Evolutionary conservation across 2,113 vertebrate genomes (phyloP).

Genomic region (Electrona antarctica): DNA sequence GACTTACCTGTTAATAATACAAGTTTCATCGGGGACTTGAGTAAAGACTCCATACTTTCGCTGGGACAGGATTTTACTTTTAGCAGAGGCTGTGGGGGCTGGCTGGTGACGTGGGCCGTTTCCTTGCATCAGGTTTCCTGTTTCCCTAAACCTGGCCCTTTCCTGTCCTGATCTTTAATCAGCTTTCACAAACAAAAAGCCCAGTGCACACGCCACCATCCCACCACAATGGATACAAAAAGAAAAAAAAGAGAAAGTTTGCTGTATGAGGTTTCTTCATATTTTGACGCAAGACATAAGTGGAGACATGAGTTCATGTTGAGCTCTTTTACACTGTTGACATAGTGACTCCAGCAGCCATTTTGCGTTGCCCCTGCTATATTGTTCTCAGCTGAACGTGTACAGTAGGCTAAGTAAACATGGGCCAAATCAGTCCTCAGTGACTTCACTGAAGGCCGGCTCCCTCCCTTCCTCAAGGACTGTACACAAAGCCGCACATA

Average conservation of each 20-base stretch:
- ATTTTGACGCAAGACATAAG: not conserved
- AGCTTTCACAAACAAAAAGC: constrained; percentile 64
- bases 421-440: constrained; percentile 43
- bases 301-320: not conserved
- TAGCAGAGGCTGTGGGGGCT: constrained; percentile 60
- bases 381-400: constrained; percentile 65
- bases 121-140: constrained; percentile 83
- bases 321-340: not conserved
- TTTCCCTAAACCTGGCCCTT: constrained; percentile 83
- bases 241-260: not conserved
- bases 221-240: not conserved
- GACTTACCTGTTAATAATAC: constrained; percentile 81
- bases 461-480: constrained; percentile 65
- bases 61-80: constrained; percentile 64
- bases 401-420: constrained; percentile 54
- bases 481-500: constrained; percentile 49
- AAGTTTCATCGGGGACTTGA: constrained; percentile 80
- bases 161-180: constrained; percentile 80
- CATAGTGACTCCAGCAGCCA: constrained; percentile 25
- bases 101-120: constrained; percentile 74
- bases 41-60: constrained; percentile 76
- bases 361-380: constrained; percentile 34
- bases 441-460: constrained; percentile 51
- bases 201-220: not conserved
- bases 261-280: not conserved